Evolutionary conservation across 2,888 invertebrate species (phyloP).

Genomic region (Gymnosoma rotundatum): DNA sequence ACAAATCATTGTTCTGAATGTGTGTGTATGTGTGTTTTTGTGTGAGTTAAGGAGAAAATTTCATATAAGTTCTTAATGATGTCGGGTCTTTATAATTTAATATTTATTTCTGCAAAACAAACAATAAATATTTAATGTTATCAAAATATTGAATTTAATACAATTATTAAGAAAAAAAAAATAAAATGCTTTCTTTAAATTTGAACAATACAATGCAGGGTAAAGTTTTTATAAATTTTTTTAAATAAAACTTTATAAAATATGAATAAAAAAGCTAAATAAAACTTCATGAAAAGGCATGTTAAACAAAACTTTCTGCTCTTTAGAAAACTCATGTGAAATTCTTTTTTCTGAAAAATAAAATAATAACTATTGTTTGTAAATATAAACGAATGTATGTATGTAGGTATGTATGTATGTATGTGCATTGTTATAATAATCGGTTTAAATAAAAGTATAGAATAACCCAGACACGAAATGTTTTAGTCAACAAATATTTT

Average conservation of each 20-base stretch:
- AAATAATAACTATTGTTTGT: not conserved
- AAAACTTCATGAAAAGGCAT: conserved; percentile 25
- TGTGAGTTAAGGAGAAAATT: no score
- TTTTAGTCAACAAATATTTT: conserved; percentile 4
- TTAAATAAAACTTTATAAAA: not conserved
- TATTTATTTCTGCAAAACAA: no score
- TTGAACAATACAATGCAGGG: conserved; percentile 1
- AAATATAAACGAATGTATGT: not conserved
- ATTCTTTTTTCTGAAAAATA: not conserved
- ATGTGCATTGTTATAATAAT: not conserved
- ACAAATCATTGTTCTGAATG: no score
- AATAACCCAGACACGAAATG: not conserved
- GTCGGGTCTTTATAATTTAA: no score
- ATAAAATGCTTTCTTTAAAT: not conserved
- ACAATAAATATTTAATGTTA: not conserved
- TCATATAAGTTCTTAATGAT: no score
- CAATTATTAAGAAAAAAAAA: not conserved
- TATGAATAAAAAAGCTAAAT: not conserved
- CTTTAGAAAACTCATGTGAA: conserved; percentile 15
- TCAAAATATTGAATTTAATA: not conserved
- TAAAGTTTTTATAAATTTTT: conserved; percentile 12
- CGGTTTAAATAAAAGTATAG: not conserved
- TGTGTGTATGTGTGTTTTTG: no score
- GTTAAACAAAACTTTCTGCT: conserved; percentile 32
- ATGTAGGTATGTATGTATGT: not conserved